These are phyloP conservation scores for Ophion costatus DNA, from an alignment of 2,888 invertebrate species.

Conservation along the genomic window DNA sequence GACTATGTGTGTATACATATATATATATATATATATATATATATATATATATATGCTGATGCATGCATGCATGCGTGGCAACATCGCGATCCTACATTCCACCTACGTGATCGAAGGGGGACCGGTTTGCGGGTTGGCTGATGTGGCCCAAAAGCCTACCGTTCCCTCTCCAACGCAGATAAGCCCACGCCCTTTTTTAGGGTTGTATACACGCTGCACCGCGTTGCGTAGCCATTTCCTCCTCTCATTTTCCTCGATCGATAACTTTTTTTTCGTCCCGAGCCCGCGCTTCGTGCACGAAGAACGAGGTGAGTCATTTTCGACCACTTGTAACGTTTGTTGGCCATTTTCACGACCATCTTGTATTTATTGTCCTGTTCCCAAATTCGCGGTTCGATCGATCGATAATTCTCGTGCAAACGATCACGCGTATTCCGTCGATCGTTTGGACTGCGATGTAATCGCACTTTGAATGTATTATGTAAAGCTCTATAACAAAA, in stretches of 20 bases:
- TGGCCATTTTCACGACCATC: background rate
- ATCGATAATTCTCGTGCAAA: background rate
- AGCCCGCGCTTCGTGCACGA: background rate
- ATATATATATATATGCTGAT: background rate
- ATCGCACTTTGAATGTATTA: background rate
- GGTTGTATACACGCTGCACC: constrained; percentile 36
- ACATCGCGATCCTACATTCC: constrained; percentile 71
- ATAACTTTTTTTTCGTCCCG: constrained; percentile 15
- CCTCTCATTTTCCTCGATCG: constrained; percentile 28
- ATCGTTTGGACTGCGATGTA: too few relatives aligned
- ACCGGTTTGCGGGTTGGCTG: constrained; percentile 66
- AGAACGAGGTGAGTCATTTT: background rate
- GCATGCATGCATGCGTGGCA: constrained; percentile 69
- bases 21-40: too few relatives aligned
- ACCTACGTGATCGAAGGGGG: constrained; percentile 62
- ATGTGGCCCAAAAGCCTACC: constrained; percentile 56
- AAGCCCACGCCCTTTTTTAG: constrained; percentile 66
- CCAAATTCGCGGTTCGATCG: background rate
- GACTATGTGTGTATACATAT: too few relatives aligned
- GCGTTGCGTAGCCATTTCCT: constrained; percentile 29
- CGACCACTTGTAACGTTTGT: background rate
- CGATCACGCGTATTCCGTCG: background rate
- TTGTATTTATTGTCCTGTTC: background rate
- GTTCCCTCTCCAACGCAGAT: constrained; percentile 66
- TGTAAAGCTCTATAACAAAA: background rate